phyloP scores from a whole-genome alignment of 2,888 invertebrate species.

The Lasius platythorax region DNA sequence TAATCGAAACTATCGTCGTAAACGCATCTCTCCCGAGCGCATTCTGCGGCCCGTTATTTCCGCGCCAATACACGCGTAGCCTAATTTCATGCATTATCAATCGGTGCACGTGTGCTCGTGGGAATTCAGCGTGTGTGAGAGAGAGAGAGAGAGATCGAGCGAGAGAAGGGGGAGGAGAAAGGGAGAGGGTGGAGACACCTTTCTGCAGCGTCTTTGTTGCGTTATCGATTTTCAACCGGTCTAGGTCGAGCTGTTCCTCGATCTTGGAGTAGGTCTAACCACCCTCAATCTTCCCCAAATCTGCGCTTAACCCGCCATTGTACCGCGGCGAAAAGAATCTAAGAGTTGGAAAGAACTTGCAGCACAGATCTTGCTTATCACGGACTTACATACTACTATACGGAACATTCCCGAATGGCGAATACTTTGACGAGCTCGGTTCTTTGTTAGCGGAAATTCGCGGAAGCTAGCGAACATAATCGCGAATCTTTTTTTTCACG shows the following conservation, averaged over 20 bases:
- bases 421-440: slow-evolving; percentile 3
- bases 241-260: slow-evolving; percentile 45
- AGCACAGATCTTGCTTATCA: slow-evolving; percentile 42
- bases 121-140: not conserved
- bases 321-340: slow-evolving; percentile 44
- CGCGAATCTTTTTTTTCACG: not conserved
- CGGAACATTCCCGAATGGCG: slow-evolving; percentile 16
- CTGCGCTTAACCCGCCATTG: slow-evolving; percentile 52
- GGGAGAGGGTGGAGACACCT: not conserved
- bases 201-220: slow-evolving; percentile 6
- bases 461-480: not conserved
- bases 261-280: slow-evolving; percentile 49
- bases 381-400: slow-evolving; percentile 46
- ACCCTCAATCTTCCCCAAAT: slow-evolving; percentile 51
- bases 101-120: slow-evolving; percentile 23
- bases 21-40: slow-evolving; percentile 29
- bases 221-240: slow-evolving; percentile 45
- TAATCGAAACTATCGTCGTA: slow-evolving; percentile 48
- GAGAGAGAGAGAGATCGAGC: not conserved
- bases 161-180: not conserved
- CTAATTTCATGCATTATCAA: slow-evolving; percentile 45
- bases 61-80: slow-evolving; percentile 22
- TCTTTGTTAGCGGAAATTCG: slow-evolving; percentile 8
- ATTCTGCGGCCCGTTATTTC: slow-evolving; percentile 35
- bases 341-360: slow-evolving; percentile 36